Percentiles rank a stretch among this genome's conserved stretches.
Conservation (phyloP, 2,888 invertebrate species). For the Morpho deidamia region DNA sequence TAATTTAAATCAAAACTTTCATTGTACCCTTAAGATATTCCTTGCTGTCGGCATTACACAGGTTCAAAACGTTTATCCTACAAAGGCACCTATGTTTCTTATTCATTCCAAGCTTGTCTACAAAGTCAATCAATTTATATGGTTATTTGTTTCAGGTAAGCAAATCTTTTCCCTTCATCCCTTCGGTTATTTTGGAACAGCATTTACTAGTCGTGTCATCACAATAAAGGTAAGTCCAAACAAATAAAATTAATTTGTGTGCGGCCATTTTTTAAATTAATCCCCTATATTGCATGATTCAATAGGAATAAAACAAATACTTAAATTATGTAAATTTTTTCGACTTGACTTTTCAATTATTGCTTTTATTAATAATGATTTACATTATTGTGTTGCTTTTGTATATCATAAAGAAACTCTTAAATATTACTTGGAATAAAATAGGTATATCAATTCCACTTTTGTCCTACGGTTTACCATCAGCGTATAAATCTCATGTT, state of each 20-base stretch:
- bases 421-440: no score
- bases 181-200: slow-evolving; percentile 12
- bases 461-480: no score
- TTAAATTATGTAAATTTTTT: no score
- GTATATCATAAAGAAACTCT: no score
- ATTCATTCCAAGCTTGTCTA: slow-evolving; percentile 10
- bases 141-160: slow-evolving; percentile 59
- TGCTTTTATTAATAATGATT: no score
- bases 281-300: background rate
- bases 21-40: background rate
- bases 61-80: background rate
- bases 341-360: no score
- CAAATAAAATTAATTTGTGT: background rate
- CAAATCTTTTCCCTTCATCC: slow-evolving; percentile 25
- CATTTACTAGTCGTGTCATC: slow-evolving; percentile 8
- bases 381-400: no score
- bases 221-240: slow-evolving; percentile 13
- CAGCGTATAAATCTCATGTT: no score
- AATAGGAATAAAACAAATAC: background rate
- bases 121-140: slow-evolving; percentile 28
- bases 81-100: background rate
- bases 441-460: no score
- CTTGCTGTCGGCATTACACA: background rate
- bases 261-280: background rate
- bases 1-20: no score